A percentile compares a stretch with the other conserved stretches of the same genome.
phyloP scores from a whole-genome alignment of 2,113 vertebrate genomes.

The Grus americana region DNA sequence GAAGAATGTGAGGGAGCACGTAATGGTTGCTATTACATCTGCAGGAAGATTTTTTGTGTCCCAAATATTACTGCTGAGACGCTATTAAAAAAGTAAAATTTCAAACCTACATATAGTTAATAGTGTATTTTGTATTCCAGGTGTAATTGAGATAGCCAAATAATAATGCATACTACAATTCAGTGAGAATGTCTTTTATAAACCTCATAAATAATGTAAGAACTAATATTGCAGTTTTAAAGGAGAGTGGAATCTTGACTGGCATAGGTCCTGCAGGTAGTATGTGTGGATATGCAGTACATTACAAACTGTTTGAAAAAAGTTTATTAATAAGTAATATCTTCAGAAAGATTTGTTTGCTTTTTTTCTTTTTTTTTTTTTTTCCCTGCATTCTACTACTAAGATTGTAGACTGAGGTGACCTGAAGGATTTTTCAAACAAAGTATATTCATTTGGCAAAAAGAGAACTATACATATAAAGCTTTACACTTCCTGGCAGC shows the following conservation, averaged over 20 bases:
- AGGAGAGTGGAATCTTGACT: background rate
- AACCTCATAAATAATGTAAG: background rate
- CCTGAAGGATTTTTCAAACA: background rate
- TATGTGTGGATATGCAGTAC: background rate
- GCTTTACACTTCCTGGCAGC: background rate
- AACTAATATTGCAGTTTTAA: background rate
- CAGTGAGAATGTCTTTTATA: background rate
- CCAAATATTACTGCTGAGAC: background rate
- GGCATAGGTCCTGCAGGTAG: background rate
- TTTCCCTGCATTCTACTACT: background rate
- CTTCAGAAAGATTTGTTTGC: background rate
- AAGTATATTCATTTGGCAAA: background rate
- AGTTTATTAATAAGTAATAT: background rate
- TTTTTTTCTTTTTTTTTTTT: background rate
- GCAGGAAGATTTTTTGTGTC: background rate
- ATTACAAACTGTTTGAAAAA: background rate
- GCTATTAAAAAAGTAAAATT: background rate
- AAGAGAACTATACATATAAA: background rate
- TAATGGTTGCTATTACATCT: background rate
- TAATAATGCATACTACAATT: background rate
- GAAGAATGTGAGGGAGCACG: background rate
- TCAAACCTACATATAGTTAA: background rate
- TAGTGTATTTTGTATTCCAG: background rate
- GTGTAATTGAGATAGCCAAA: background rate
- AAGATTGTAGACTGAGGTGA: background rate